phyloP scores from a whole-genome alignment of 2,113 vertebrate species.

The Tachuris rubrigastra region DNA sequence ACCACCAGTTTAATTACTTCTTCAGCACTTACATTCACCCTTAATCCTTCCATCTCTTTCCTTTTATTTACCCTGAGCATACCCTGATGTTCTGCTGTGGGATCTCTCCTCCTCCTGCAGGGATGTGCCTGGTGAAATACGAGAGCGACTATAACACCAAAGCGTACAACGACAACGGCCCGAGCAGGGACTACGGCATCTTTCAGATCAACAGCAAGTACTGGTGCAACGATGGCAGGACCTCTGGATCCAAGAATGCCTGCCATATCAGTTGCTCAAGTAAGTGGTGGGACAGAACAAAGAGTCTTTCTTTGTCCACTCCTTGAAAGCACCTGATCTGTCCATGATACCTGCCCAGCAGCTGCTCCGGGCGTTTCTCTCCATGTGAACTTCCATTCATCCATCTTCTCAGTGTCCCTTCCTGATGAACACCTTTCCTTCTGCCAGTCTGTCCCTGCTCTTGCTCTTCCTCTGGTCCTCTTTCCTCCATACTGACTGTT shows the following conservation, averaged over 20 bases:
- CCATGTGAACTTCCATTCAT: neutral
- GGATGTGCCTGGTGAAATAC: neutral
- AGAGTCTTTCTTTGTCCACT: neutral
- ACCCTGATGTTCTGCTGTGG: neutral
- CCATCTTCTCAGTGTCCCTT: neutral
- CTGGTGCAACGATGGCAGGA: neutral
- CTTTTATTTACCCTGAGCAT: neutral
- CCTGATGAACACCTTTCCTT: neutral
- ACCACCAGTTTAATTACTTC: neutral
- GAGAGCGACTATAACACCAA: neutral
- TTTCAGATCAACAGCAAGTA: constrained; percentile 38
- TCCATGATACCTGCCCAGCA: neutral
- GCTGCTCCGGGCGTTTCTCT: neutral
- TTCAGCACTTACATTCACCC: neutral
- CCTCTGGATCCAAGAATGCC: neutral
- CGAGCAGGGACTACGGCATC: neutral
- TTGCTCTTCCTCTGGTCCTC: neutral
- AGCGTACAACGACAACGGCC: neutral
- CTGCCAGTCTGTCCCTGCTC: neutral
- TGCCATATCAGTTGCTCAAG: neutral
- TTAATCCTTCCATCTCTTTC: neutral
- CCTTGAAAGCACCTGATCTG: neutral
- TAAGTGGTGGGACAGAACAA: neutral
- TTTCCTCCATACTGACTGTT: neutral
- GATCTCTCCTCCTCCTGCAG: neutral